Percentiles rank a stretch among this genome's conserved stretches.
These are phyloP conservation scores for Meandrusa payeni DNA, from an alignment of 2,888 invertebrate species.

Conservation along the genomic window DNA sequence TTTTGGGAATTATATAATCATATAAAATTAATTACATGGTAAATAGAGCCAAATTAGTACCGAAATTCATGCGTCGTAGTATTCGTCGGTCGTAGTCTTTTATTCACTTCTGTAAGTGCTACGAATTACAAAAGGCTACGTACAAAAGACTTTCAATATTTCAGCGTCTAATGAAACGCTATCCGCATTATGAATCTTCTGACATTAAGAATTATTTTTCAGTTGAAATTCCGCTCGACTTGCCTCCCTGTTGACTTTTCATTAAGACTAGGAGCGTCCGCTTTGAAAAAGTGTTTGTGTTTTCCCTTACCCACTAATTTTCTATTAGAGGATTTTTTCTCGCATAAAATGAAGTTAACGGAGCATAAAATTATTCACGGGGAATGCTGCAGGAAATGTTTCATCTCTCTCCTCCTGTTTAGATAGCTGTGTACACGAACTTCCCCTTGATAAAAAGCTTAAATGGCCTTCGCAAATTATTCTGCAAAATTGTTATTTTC, in stretches of 20 bases:
- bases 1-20: no score
- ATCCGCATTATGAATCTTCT: conserved; percentile 21
- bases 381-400: conserved; percentile 61
- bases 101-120: no score
- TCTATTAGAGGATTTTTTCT: conserved; percentile 55
- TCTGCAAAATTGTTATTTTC: conserved; percentile 70
- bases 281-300: conserved; percentile 28
- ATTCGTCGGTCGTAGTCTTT: no score
- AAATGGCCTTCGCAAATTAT: conserved; percentile 73
- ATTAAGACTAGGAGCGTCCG: conserved; percentile 33
- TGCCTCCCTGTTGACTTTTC: conserved; percentile 51
- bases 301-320: conserved; percentile 36
- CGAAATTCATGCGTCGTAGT: no score
- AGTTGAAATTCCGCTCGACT: conserved; percentile 32
- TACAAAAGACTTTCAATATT: conserved; percentile 34
- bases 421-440: conserved; percentile 73
- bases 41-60: no score
- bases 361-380: conserved; percentile 71
- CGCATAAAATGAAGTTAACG: conserved; percentile 66
- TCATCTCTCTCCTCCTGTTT: conserved; percentile 55
- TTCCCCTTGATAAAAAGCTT: conserved; percentile 72
- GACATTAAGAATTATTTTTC: conserved; percentile 27
- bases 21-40: no score
- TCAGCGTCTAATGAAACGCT: conserved; percentile 40
- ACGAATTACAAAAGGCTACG: conserved; percentile 2